A percentile compares a stretch with the other conserved stretches of the same genome.
Evolutionary conservation across 2,113 vertebrate species (phyloP).

Genomic region (Oceanites oceanicus): DNA sequence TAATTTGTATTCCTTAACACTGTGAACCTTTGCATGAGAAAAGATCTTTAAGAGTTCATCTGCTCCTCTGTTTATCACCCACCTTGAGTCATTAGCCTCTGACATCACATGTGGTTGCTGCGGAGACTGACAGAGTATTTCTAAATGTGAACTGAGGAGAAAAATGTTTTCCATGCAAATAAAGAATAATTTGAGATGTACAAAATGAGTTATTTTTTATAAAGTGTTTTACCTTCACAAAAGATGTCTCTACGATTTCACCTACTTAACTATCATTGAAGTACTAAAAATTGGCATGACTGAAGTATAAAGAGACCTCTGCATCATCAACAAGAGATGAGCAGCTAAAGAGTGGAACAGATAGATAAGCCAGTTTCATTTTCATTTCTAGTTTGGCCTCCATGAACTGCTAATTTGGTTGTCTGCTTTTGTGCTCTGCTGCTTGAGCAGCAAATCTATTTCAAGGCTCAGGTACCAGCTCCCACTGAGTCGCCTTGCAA

Average conservation of each 20-base stretch:
- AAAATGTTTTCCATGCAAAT: constrained; percentile 37
- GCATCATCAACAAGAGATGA: neutral
- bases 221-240: neutral
- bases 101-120: constrained; percentile 56
- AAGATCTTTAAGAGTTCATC: constrained; percentile 13
- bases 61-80: constrained; percentile 32
- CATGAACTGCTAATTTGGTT: neutral
- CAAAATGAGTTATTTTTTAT: neutral
- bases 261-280: neutral
- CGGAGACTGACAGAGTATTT: constrained; percentile 36
- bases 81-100: constrained; percentile 45
- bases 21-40: constrained; percentile 5
- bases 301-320: neutral
- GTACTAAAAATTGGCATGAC: neutral
- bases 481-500: neutral
- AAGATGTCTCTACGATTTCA: neutral
- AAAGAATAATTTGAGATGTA: constrained; percentile 15
- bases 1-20: neutral
- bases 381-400: neutral
- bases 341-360: neutral
- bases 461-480: neutral
- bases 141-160: constrained; percentile 8
- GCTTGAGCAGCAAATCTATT: neutral
- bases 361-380: neutral
- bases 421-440: neutral